These are phyloP conservation scores for Oscheius myriophilus DNA, from an alignment of 2,888 invertebrate species.

Conservation along the genomic window DNA sequence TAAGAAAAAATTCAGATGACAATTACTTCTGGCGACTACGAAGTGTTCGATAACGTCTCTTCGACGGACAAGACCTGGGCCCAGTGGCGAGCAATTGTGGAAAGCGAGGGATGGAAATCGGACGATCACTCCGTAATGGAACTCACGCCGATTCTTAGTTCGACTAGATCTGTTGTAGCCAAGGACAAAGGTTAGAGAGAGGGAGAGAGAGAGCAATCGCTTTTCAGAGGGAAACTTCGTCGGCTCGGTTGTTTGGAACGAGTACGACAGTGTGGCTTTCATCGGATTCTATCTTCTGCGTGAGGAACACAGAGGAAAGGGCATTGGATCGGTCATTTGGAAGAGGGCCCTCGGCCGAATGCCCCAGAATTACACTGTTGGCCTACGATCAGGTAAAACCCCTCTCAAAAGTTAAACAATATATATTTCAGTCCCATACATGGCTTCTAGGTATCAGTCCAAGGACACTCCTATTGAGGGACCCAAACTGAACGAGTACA, in stretches of 20 bases:
- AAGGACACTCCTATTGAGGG: conserved; percentile 37
- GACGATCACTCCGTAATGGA: conserved; percentile 48
- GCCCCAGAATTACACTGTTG: conserved; percentile 34
- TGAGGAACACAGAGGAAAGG: conserved; percentile 43
- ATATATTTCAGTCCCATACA: conserved; percentile 17
- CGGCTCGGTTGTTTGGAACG: conserved; percentile 51
- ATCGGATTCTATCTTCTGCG: conserved; percentile 47
- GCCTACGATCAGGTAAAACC: conserved; percentile 39
- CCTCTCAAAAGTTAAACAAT: neutral
- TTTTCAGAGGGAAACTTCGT: conserved; percentile 40
- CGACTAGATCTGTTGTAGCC: conserved; percentile 44
- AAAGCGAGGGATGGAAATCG: conserved; percentile 46
- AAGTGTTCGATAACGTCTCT: neutral
- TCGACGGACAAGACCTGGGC: conserved; percentile 32
- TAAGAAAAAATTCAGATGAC: too few relatives aligned
- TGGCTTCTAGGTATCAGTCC: conserved; percentile 39
- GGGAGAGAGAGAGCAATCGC: neutral
- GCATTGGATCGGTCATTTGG: conserved; percentile 46
- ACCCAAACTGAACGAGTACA: conserved; percentile 15
- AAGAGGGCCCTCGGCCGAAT: conserved; percentile 40
- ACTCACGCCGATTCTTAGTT: conserved; percentile 36
- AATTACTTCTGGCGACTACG: too few relatives aligned
- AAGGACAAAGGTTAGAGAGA: conserved; percentile 33
- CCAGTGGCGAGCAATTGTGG: conserved; percentile 41
- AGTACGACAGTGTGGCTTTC: conserved; percentile 43